These are phyloP conservation scores for Stomatorhinus ivindoensis DNA, from an alignment of 2,113 vertebrate genomes.

Conservation along the genomic window DNA sequence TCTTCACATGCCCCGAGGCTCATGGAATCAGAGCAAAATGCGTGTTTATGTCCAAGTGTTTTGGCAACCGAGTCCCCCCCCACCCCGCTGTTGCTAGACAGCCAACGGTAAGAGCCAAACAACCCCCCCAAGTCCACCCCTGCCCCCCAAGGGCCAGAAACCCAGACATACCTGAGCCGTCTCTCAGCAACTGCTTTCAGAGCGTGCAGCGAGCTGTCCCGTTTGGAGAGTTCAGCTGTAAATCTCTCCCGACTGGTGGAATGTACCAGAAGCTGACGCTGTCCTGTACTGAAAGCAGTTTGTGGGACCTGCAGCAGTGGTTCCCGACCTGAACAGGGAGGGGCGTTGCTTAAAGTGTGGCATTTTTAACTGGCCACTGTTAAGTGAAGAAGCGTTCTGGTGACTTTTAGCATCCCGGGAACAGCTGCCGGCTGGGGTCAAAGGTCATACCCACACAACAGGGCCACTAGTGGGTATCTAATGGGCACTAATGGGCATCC, in stretches of 20 bases:
- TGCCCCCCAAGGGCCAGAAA: background rate
- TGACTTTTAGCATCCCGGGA: background rate
- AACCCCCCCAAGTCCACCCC: background rate
- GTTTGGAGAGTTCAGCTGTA: background rate
- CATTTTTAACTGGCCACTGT: background rate
- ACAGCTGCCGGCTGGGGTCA: background rate
- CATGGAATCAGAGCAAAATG: background rate
- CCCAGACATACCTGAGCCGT: slow-evolving; percentile 14
- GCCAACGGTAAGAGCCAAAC: background rate
- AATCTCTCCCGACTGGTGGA: background rate
- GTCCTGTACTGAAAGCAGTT: background rate
- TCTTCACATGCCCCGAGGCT: background rate
- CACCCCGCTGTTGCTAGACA: background rate
- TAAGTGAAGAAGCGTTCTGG: background rate
- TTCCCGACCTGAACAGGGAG: background rate
- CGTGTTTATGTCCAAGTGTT: background rate
- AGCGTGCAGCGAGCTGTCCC: background rate
- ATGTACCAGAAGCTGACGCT: background rate
- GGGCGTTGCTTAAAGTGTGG: background rate
- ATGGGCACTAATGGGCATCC: background rate
- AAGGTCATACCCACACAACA: background rate
- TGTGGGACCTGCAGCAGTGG: background rate
- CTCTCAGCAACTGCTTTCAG: background rate
- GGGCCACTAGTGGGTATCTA: too few relatives aligned
- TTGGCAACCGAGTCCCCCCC: slow-evolving; percentile 1